These are phyloP conservation scores for Tolypeutes matacus DNA, from an alignment of 2,797 vertebrate genomes.

Conservation along the genomic window DNA sequence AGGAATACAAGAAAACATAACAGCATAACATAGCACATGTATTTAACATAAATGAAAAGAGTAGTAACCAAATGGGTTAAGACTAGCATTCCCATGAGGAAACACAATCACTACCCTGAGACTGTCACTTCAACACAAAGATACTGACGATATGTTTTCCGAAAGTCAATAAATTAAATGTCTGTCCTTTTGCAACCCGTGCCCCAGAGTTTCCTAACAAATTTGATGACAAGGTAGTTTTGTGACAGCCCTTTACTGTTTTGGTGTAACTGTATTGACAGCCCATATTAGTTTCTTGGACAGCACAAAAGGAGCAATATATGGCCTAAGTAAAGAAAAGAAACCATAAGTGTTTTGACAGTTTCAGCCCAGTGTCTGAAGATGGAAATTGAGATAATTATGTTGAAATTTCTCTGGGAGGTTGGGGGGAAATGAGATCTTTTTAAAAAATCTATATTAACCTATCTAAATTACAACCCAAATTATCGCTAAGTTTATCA, in stretches of 20 bases:
- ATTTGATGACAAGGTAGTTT: neutral
- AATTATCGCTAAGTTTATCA: neutral
- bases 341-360: conserved; percentile 12
- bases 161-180: conserved; percentile 48
- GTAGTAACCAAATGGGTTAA: neutral
- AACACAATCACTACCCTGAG: neutral
- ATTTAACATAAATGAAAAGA: neutral
- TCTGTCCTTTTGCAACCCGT: neutral
- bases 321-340: neutral
- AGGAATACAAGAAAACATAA: neutral
- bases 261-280: neutral
- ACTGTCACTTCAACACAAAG: neutral
- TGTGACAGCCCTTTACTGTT: conserved; percentile 29
- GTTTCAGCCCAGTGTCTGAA: neutral
- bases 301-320: neutral
- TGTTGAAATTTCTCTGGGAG: neutral
- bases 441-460: conserved; percentile 9
- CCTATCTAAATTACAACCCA: neutral
- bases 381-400: conserved; percentile 61
- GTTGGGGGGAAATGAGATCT: neutral
- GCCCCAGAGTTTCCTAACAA: conserved; percentile 16
- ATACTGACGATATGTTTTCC: neutral
- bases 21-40: neutral
- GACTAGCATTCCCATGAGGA: neutral
- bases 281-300: conserved; percentile 16